Evolutionary conservation across 1,140 invertebrate genomes (phyloP).

Genomic region (Bombus breviceps): DNA sequence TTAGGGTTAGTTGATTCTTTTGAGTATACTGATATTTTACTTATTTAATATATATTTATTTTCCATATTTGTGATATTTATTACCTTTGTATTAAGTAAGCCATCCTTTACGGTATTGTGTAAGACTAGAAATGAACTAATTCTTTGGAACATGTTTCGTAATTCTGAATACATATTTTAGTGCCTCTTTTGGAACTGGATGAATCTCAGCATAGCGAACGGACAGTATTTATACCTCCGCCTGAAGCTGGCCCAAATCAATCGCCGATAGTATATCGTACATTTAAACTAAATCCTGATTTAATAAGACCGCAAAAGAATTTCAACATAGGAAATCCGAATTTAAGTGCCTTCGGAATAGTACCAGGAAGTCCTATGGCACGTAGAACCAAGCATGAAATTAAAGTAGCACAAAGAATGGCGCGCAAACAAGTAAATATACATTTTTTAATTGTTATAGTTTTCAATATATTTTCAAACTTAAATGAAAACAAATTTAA

Average conservation of each 20-base stretch:
- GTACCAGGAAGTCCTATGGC: slow-evolving; percentile 95
- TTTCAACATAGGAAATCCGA: slow-evolving; percentile 75
- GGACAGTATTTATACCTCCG: slow-evolving; percentile 97
- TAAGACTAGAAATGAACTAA: background rate
- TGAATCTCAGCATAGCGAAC: slow-evolving; percentile 90
- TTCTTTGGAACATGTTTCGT: background rate
- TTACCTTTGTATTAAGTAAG: background rate
- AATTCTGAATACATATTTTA: slow-evolving; percentile 38
- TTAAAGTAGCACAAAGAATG: slow-evolving; percentile 94
- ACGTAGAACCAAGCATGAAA: slow-evolving; percentile 96
- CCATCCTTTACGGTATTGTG: background rate
- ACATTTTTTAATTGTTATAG: slow-evolving; percentile 7
- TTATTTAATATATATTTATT: background rate
- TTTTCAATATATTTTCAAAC: background rate
- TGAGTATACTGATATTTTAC: no score
- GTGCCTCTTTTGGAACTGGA: slow-evolving; percentile 89
- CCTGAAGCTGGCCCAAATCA: slow-evolving; percentile 88
- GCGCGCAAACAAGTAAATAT: slow-evolving; percentile 87
- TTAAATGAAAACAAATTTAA: background rate
- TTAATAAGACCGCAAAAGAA: slow-evolving; percentile 83
- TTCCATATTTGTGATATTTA: background rate
- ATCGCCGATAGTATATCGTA: slow-evolving; percentile 76
- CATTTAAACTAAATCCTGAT: slow-evolving; percentile 84
- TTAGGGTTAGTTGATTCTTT: background rate
- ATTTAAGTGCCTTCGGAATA: slow-evolving; percentile 78